These are phyloP conservation scores for Tridacna gigas DNA, from an alignment of 2,888 invertebrate genomes.

Conservation along the genomic window DNA sequence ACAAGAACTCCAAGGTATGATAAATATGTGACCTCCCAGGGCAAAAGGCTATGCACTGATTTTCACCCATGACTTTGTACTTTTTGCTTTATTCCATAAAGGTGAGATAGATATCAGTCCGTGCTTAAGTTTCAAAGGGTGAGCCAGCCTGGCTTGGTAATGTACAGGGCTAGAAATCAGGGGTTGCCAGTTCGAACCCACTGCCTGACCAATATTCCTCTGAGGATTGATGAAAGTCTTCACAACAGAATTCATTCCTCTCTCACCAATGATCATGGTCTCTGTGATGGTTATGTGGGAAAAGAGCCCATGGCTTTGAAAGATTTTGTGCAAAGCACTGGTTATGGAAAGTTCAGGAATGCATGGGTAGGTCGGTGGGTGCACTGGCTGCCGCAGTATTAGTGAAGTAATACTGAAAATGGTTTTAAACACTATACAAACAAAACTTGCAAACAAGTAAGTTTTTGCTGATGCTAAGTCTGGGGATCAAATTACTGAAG, in stretches of 20 bases:
- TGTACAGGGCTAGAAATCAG: too few species aligned
- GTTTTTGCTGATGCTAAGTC: too few species aligned
- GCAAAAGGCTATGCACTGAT: neutral
- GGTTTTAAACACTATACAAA: neutral
- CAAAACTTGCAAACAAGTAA: too few species aligned
- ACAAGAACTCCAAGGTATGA: neutral
- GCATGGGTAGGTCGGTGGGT: neutral
- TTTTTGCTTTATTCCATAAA: neutral
- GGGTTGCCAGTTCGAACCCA: too few species aligned
- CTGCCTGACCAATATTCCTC: too few species aligned
- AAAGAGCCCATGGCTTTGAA: neutral
- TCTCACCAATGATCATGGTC: neutral
- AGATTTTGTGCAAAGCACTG: neutral
- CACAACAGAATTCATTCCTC: neutral
- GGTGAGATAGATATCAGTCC: too few species aligned
- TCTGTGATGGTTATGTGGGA: neutral
- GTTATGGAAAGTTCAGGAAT: neutral
- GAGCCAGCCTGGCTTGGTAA: too few species aligned
- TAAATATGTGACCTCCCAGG: neutral
- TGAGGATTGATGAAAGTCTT: too few species aligned
- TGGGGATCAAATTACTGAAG: too few species aligned
- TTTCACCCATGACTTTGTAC: neutral
- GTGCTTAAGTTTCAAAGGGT: too few species aligned
- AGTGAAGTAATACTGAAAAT: neutral
- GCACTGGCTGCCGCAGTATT: neutral